Percentiles rank a stretch among this genome's conserved stretches.
Conservation (phyloP, 2,888 invertebrate genomes). For the Latrodectus elegans region DNA sequence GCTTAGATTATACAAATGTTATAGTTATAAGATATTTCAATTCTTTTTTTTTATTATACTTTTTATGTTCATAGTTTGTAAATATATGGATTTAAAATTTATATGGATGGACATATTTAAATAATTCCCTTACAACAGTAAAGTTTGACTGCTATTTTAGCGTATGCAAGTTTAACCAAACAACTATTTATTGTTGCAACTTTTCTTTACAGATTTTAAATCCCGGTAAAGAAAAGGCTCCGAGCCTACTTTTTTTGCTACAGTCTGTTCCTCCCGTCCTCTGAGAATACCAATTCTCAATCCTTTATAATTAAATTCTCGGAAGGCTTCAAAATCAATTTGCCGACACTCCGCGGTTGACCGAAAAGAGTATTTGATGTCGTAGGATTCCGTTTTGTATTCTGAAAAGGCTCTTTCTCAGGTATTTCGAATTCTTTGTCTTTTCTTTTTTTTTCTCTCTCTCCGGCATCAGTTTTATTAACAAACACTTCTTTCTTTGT, state of each 20-base stretch:
- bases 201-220: too few species aligned
- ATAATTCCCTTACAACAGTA: too few species aligned
- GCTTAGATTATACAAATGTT: too few species aligned
- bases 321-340: constrained; percentile 42
- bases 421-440: constrained; percentile 28
- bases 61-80: too few species aligned
- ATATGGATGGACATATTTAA: too few species aligned
- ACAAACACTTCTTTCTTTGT: constrained; percentile 18
- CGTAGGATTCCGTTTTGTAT: constrained; percentile 29
- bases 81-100: too few species aligned
- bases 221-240: too few species aligned
- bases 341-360: constrained; percentile 53
- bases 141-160: too few species aligned
- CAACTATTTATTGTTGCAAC: too few species aligned
- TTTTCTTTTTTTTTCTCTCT: neutral
- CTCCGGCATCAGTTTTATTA: neutral
- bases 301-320: constrained; percentile 51
- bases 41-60: too few species aligned
- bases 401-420: constrained; percentile 17
- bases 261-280: neutral
- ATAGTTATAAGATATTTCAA: too few species aligned
- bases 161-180: too few species aligned
- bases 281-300: constrained; percentile 7
- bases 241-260: neutral
- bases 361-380: constrained; percentile 37